Conservation (phyloP, 2,888 invertebrate genomes). For the Melanotus villosus region DNA sequence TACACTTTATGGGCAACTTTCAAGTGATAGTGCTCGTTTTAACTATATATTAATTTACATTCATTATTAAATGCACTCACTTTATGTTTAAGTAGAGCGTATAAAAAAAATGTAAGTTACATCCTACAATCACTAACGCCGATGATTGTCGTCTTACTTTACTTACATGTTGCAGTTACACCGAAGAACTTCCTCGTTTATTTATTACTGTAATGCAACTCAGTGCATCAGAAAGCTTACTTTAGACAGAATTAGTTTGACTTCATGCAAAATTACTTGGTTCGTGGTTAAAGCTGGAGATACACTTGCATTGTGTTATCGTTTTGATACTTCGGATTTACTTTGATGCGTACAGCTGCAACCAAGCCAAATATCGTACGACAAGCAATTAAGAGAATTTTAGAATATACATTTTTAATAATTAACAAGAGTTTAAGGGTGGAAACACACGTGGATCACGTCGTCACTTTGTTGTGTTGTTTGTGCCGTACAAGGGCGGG, state of each 20-base stretch:
- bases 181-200: constrained; percentile 5
- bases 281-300: too few relatives aligned
- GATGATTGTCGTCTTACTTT: constrained; percentile 15
- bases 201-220: not conserved
- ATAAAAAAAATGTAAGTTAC: constrained; percentile 6
- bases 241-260: constrained; percentile 2
- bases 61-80: constrained; percentile 11
- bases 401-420: too few relatives aligned
- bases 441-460: too few relatives aligned
- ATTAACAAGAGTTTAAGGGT: too few relatives aligned
- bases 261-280: not conserved
- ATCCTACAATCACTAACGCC: constrained; percentile 17
- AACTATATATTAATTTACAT: not conserved
- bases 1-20: constrained; percentile 16
- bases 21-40: constrained; percentile 12
- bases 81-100: constrained; percentile 12
- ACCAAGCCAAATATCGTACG: too few relatives aligned
- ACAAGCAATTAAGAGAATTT: too few relatives aligned
- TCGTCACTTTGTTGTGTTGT: too few relatives aligned
- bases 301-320: too few relatives aligned
- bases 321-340: too few relatives aligned
- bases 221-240: not conserved
- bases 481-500: too few relatives aligned
- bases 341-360: too few relatives aligned
- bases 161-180: not conserved